Percentiles rank a stretch among this genome's conserved stretches.
phyloP scores from a whole-genome alignment of 2,888 invertebrate species.

The Agonum fuliginosum region DNA sequence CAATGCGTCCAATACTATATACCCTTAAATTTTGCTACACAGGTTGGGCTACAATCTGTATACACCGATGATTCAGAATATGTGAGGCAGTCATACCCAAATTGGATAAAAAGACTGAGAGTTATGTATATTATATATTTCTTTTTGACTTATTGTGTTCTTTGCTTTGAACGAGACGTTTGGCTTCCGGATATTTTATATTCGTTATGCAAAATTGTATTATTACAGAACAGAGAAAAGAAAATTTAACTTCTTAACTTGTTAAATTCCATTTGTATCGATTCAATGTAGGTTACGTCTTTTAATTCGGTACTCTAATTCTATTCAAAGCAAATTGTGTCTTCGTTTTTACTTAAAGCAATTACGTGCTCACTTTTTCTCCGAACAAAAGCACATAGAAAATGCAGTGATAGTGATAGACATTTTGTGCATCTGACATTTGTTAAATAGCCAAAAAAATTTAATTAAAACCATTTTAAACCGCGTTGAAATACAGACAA shows the following conservation, averaged over 20 bases:
- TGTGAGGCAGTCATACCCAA: no score
- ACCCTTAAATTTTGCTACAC: no score
- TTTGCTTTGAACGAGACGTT: background rate
- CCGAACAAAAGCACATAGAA: slow-evolving; percentile 9
- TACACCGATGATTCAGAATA: no score
- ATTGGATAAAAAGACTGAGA: background rate
- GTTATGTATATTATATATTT: no score
- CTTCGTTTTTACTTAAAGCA: slow-evolving; percentile 38
- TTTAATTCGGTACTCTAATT: slow-evolving; percentile 47
- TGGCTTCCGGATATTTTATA: slow-evolving; percentile 13
- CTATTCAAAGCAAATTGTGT: slow-evolving; percentile 35
- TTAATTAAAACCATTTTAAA: slow-evolving; percentile 40
- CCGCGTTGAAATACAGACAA: slow-evolving; percentile 9
- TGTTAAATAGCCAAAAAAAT: slow-evolving; percentile 3
- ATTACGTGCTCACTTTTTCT: slow-evolving; percentile 30
- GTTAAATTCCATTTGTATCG: slow-evolving; percentile 52
- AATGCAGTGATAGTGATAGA: background rate
- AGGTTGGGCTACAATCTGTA: no score
- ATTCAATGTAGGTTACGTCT: slow-evolving; percentile 42
- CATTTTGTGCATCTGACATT: background rate
- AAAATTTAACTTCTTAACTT: slow-evolving; percentile 34
- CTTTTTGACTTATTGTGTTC: no score
- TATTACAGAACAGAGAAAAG: slow-evolving; percentile 23
- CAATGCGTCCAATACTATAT: no score
- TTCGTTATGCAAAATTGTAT: slow-evolving; percentile 34